Percentiles rank a stretch among this genome's conserved stretches.
Evolutionary conservation across 2,888 invertebrate species (phyloP).

Genomic region (Luffia ferchaultella): DNA sequence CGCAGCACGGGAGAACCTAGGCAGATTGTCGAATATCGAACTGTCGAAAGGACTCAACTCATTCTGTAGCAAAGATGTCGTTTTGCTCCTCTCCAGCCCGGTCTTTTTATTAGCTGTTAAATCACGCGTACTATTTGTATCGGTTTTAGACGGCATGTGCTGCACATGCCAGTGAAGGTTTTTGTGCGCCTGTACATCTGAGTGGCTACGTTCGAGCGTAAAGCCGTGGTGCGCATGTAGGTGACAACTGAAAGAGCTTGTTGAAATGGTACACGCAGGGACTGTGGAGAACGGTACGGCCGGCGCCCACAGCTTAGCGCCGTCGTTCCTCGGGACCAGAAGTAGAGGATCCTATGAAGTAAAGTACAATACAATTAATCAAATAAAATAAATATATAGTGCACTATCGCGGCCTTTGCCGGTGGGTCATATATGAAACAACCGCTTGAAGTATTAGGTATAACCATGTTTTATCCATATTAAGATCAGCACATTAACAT

Average conservation of each 20-base stretch:
- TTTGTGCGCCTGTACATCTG: slow-evolving; percentile 46
- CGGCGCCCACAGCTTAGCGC: slow-evolving; percentile 58
- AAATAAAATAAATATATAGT: background rate
- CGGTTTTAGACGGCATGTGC: slow-evolving; percentile 31
- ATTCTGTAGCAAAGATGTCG: slow-evolving; percentile 30
- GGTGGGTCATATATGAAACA: too few species aligned
- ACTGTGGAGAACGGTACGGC: slow-evolving; percentile 48
- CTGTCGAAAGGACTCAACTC: slow-evolving; percentile 21
- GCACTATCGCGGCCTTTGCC: slow-evolving; percentile 58
- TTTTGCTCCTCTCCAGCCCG: slow-evolving; percentile 48
- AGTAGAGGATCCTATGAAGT: slow-evolving; percentile 62
- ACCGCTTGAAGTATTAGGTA: too few species aligned
- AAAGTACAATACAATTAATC: background rate
- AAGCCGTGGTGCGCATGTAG: slow-evolving; percentile 48
- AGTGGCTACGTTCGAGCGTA: slow-evolving; percentile 52
- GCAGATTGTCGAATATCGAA: slow-evolving; percentile 49
- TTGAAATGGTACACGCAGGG: slow-evolving; percentile 47
- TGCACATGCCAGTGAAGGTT: slow-evolving; percentile 21
- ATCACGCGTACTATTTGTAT: slow-evolving; percentile 19
- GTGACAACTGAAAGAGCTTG: slow-evolving; percentile 52
- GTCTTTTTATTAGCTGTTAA: slow-evolving; percentile 14
- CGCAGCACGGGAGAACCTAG: slow-evolving; percentile 43
- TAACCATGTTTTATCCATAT: too few species aligned
- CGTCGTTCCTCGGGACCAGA: slow-evolving; percentile 69
- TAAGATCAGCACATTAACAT: too few species aligned